Evolutionary conservation across 2,113 vertebrate species (phyloP).

Genomic region (Gallinago jamesoni): DNA sequence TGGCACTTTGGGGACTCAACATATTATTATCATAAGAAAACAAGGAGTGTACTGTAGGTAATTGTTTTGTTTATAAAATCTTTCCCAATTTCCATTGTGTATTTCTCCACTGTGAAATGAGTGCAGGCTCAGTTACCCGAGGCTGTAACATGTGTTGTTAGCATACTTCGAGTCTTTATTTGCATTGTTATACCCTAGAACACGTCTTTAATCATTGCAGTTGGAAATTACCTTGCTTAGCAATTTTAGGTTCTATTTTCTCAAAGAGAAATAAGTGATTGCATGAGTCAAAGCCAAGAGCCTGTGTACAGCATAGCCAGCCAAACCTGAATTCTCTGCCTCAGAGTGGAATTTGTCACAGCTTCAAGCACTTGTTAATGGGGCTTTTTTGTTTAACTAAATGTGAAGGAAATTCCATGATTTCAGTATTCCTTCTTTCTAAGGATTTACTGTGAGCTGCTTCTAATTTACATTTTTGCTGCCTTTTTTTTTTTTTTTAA

Average conservation of each 20-base stretch:
- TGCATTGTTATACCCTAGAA: not conserved
- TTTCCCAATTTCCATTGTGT: constrained; percentile 16
- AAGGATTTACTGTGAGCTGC: not conserved
- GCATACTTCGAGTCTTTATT: not conserved
- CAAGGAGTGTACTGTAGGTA: not conserved
- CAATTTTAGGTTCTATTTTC: constrained; percentile 47
- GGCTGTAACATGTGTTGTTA: constrained; percentile 5
- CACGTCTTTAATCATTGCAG: not conserved
- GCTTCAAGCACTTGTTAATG: constrained; percentile 12
- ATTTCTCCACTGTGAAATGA: constrained; percentile 30
- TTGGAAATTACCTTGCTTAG: constrained; percentile 46
- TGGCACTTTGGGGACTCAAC: not conserved
- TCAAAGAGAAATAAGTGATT: not conserved
- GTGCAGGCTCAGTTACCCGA: not conserved
- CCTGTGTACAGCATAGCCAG: not conserved
- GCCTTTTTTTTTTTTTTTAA: not conserved
- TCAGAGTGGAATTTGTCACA: not conserved
- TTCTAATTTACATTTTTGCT: not conserved
- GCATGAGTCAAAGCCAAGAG: constrained; percentile 29
- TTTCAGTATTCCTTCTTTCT: not conserved
- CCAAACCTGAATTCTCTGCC: not conserved
- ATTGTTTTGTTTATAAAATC: constrained; percentile 44
- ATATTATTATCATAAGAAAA: constrained; percentile 17
- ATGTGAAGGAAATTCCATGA: not conserved
- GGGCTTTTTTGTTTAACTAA: constrained; percentile 32